These are phyloP conservation scores for Nephila pilipes DNA, from an alignment of 1,140 invertebrate genomes.

Conservation along the genomic window DNA sequence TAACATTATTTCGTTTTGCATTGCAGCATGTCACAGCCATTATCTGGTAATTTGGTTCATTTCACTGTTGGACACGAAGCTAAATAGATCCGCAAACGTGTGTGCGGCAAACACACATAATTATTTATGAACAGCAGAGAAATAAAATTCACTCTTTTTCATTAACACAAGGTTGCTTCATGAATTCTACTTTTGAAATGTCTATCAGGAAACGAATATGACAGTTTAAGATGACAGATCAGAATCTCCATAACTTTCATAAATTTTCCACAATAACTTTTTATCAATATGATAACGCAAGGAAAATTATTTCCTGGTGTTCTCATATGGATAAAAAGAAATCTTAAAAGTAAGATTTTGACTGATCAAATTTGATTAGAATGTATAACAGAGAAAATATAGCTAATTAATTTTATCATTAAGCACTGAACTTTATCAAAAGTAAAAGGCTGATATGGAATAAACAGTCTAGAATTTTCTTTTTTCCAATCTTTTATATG, in stretches of 20 bases:
- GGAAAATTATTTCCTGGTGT: neutral
- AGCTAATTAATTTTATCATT: no score
- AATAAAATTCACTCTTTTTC: neutral
- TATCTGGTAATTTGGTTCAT: neutral
- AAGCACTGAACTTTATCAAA: no score
- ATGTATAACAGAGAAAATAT: neutral
- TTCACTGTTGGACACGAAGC: neutral
- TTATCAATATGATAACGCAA: no score
- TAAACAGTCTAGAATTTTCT: no score
- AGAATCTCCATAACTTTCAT: neutral
- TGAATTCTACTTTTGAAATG: neutral
- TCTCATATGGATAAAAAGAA: neutral
- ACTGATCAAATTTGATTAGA: neutral
- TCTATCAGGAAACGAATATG: slow-evolving; percentile 1
- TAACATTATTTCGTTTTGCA: neutral
- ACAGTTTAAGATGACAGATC: neutral
- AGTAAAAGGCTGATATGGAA: no score
- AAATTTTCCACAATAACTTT: neutral
- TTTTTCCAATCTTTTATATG: no score
- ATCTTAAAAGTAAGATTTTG: neutral
- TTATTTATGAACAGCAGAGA: neutral
- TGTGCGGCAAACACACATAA: neutral
- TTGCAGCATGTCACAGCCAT: neutral
- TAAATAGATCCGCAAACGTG: neutral
- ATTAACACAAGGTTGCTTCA: neutral